Base-by-base conservation (phyloP, 2,113 vertebrate genomes). In the Piaya cayana region DNA sequence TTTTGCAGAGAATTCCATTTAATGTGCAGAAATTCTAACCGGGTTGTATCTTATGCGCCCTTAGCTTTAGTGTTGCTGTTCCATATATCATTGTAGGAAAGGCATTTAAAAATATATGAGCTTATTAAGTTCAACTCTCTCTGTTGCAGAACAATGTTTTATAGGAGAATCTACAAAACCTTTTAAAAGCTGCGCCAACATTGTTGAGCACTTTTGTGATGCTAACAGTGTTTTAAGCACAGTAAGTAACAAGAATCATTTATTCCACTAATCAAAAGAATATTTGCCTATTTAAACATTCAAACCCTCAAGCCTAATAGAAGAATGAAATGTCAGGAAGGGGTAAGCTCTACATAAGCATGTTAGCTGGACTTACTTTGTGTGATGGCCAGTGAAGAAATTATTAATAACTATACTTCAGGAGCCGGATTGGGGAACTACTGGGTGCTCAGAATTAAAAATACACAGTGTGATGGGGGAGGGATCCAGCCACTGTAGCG, bases 201-300 rank as follows among this genome's bases (percentile, higher is more conserved):
- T 1, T 65, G 68, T 39, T 32, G 63, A 88, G 80, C 43, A 12
- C 67, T 92, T 82, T 60, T 22, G 3, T 21, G 32, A 45, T 0
- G 19, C 74, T 86, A 30, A 88, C 9, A 3, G 29, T 79, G 75
- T 32, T 95, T 74, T 93, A 67, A 89, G 84, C 93, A 70, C 69
- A 17, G 19, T 45, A 32, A 83, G 77, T 88, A 81, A 74, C 60
- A 86, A 65, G 76, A 93, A 55, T 74, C 52, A 47, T 91, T 91
- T 91, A 75, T 95, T 94, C 82, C 82, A 18, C 82, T 93, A 84
- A 96, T 93, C 92, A 84, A 64, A 93, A 95, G 81, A 75, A 59
- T 90, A 84, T 95, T 96, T 94, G 67, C 74, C 70, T 84, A 29
- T 69, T 94, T 92, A 94, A 94, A 91, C 94, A 95, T 96, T 90